Evolutionary conservation across 2,113 vertebrate species (phyloP).

Genomic region (Murina feae): DNA sequence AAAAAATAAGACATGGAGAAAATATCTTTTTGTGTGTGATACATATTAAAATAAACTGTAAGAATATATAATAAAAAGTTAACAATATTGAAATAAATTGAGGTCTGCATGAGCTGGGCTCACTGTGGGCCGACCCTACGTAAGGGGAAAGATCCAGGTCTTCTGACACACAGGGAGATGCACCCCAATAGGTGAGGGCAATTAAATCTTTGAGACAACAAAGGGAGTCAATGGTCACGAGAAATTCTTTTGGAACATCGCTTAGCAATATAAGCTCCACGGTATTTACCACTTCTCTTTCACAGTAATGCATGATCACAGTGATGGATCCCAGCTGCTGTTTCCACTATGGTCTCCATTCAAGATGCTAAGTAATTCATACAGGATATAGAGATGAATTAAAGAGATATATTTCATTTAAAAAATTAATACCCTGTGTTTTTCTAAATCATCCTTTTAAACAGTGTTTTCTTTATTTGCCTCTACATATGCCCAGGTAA

Average conservation of each 20-base stretch:
- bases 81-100: not conserved
- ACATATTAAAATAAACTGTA: too few relatives aligned
- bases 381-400: not conserved
- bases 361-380: not conserved
- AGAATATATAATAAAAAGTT: too few relatives aligned
- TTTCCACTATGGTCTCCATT: not conserved
- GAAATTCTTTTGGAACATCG: not conserved
- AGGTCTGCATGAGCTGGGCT: not conserved
- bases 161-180: not conserved
- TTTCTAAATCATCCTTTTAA: not conserved
- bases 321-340: not conserved
- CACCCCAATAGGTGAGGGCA: not conserved
- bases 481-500: not conserved
- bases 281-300: not conserved
- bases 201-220: not conserved
- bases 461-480: not conserved
- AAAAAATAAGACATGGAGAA: too few relatives aligned
- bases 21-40: too few relatives aligned
- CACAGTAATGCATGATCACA: not conserved
- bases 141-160: not conserved
- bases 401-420: not conserved
- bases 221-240: not conserved
- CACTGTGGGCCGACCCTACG: not conserved
- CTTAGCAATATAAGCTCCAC: not conserved
- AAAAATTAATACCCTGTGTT: not conserved